Percentiles rank a stretch among this genome's conserved stretches.
Conservation (phyloP, 2,113 vertebrate species). For the Felis chaus region DNA sequence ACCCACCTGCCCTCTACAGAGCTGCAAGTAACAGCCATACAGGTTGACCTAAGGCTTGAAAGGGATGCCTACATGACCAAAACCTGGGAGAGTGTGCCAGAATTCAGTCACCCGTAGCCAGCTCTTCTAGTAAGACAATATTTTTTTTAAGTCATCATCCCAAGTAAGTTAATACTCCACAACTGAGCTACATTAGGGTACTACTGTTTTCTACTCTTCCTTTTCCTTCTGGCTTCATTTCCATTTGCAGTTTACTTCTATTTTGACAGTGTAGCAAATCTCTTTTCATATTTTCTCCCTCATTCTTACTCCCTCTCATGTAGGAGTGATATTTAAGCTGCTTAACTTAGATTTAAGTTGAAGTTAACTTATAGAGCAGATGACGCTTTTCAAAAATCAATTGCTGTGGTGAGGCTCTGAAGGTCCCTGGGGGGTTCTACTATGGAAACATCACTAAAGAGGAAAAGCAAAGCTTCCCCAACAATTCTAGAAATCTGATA, state of each 20-base stretch:
- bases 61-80: not conserved
- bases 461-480: constrained; percentile 57
- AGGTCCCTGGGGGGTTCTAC: constrained; percentile 75
- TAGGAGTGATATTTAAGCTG: constrained; percentile 79
- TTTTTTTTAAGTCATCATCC: constrained; percentile 31
- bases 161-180: not conserved
- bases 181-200: constrained; percentile 53
- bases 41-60: not conserved
- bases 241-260: constrained; percentile 67
- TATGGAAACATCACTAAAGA: constrained; percentile 67
- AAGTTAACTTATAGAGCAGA: constrained; percentile 79
- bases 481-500: constrained; percentile 62
- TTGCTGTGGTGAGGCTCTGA: constrained; percentile 69
- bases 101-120: not conserved
- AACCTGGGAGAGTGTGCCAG: not conserved
- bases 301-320: not conserved
- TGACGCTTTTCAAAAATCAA: constrained; percentile 80
- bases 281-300: constrained; percentile 29
- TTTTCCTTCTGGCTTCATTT: constrained; percentile 69
- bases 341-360: constrained; percentile 76
- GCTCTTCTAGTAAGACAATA: not conserved
- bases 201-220: constrained; percentile 8
- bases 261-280: constrained; percentile 75
- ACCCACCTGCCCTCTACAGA: not conserved
- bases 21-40: not conserved